Base-by-base conservation (phyloP, 1,140 invertebrate genomes). In the Nymphalis io region DNA sequence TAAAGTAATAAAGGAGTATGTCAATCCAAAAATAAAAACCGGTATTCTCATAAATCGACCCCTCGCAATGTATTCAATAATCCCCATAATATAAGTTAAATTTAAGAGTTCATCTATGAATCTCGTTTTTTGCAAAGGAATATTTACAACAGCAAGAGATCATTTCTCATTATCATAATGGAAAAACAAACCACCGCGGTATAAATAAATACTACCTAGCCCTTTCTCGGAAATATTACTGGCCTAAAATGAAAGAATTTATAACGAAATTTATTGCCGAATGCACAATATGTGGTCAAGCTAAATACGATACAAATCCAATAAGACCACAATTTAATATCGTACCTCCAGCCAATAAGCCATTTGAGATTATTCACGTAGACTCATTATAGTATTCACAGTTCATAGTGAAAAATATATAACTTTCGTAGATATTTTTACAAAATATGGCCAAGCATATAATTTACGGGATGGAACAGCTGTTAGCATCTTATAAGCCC, bases 211-310 rank as follows among this genome's bases (percentile, higher is more conserved):
- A 23, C 16, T 68, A 48, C 42, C 13, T 68, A 15, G 15, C 65
- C 1, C 23, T 72, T 15, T 60, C 60, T 13, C 33, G n/a, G 16
- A 63, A 39, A 13, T 68, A 68, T 40, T 73, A 18, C 20, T 73
- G 71, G 71, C 71, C 65, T n/a, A 73, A 73, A n/a, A 73, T 73
- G 68, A 64, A 51, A 27, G 68, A 70, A 2, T 61, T 60, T 23
- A 60, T 70, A 2, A 20, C 48, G 3, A 70, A 70, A 60, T 63
- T 55, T 42, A n/a, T n/a, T n/a, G n/a, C n/a, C n/a, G n/a, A n/a
- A n/a, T n/a, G n/a, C n/a, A n/a, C n/a, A n/a, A n/a, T 46, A 46
- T 46, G 44, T n/a, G 44, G 44, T 16, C 44, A 46, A 46, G 44
- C 44, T 46, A 46, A 46, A 16, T 46, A 46, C 12, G 44, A 46